Evolutionary conservation across 2,888 invertebrate species (phyloP).

Genomic region (Eupithecia inturbata): DNA sequence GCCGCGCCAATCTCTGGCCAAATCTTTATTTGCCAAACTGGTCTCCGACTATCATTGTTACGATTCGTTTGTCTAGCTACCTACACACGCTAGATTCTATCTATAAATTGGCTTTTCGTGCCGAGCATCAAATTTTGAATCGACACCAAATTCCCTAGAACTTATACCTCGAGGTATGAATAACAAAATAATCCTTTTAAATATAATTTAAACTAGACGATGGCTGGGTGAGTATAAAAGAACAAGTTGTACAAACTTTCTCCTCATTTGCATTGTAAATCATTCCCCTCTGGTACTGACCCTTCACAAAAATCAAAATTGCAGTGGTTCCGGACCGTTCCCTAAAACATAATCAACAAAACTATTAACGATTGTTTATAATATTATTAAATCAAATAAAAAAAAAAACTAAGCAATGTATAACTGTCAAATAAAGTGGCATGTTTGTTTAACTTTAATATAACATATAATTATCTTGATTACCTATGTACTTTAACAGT

Average conservation of each 20-base stretch:
- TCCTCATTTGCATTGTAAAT: conserved; percentile 23
- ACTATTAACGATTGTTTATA: too few species aligned
- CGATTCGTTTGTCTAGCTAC: conserved; percentile 6
- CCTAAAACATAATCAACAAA: conserved; percentile 41
- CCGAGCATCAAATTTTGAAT: background rate
- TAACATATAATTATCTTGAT: too few species aligned
- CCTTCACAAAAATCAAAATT: conserved; percentile 41
- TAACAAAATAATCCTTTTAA: background rate
- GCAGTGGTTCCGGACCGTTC: conserved; percentile 45
- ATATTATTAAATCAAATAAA: too few species aligned
- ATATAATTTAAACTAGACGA: conserved; percentile 8
- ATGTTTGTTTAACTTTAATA: too few species aligned
- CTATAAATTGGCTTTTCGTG: background rate
- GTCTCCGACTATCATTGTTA: conserved; percentile 25
- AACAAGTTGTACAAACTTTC: conserved; percentile 36
- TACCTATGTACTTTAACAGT: too few species aligned
- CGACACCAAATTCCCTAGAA: background rate
- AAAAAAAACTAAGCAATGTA: too few species aligned
- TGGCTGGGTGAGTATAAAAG: conserved; percentile 15
- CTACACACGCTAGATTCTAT: conserved; percentile 1
- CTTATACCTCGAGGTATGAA: background rate
- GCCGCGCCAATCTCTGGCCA: conserved; percentile 20
- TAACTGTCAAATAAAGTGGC: too few species aligned
- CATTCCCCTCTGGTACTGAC: conserved; percentile 29
- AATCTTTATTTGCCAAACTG: conserved; percentile 38